Evolutionary conservation across 2,113 vertebrate species (phyloP), one percentile per base, ranked within the genome.

Genomic region (Mastomys coucha): DNA sequence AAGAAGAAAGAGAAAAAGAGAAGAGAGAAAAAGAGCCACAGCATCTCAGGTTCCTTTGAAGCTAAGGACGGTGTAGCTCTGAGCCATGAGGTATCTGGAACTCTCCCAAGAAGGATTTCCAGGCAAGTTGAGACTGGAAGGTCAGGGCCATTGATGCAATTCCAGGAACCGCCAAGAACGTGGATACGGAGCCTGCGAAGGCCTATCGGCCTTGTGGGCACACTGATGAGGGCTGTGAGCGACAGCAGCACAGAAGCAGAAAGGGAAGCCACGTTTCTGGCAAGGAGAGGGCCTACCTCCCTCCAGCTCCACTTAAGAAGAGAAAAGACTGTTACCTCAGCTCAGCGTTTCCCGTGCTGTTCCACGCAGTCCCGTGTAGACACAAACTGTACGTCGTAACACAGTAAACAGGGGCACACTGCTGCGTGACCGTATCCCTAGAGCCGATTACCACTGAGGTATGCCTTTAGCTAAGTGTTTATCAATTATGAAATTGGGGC

Each of bases 61-160:
- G 49, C 56, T 88, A 84, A 78, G 51, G 12, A 84, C 56, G n/a
- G 73, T 33, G 17, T 22, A 89, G 78, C 76, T 89, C 69, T 42
- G 33, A 82, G 10, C 70, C 88, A 63, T 36, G 24, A 84, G 51
- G 75, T 91, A 78, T 65, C 2, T 85, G 51, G 42, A 89, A 88
- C 78, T 92, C n/a, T 93, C 63, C 42, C 9, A 28, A 65, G 53
- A 51, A 24, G 53, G 13, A 78, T 42, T 93, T 95, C 92, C 45
- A 94, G 91, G 91, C 80, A 93, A 92, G 17, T 56, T 69, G 49
- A 96, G 33, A 14, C n/a, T 60, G 39, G 69, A 91, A 11, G 42
- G 8, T 73, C 2, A 60, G 22, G 88, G 19, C 33, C 72, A 45
- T 26, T 24, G 11, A 39, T 39, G 26, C 5, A 75, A 58, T 45